Conservation (phyloP, 2,888 invertebrate species). For the Mythimna ferrago region DNA sequence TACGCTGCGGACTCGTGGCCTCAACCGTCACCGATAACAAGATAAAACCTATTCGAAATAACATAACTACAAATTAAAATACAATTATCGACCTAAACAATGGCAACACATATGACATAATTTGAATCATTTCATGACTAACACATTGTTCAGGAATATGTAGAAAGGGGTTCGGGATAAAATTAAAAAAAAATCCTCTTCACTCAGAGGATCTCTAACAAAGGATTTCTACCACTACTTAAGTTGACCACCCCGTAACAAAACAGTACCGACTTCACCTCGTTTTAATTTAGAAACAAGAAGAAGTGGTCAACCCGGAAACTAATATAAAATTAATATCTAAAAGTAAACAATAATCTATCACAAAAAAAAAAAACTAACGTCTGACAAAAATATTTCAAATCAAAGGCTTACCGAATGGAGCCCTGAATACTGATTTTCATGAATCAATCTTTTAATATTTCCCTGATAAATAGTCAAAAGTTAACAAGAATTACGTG, state of each 20-base stretch:
- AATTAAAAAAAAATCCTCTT: slow-evolving; percentile 54
- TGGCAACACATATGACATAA: slow-evolving; percentile 87
- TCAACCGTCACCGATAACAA: slow-evolving; percentile 75
- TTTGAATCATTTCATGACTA: slow-evolving; percentile 83
- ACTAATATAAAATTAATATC: slow-evolving; percentile 75
- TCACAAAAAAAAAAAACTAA: slow-evolving; percentile 81
- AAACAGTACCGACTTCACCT: slow-evolving; percentile 47
- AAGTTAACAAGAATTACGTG: slow-evolving; percentile 54
- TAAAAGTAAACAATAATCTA: slow-evolving; percentile 84
- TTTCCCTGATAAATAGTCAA: slow-evolving; percentile 51
- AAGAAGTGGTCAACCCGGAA: slow-evolving; percentile 65
- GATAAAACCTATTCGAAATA: slow-evolving; percentile 79
- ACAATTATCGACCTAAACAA: slow-evolving; percentile 84
- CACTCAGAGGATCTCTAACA: slow-evolving; percentile 51
- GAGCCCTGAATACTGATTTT: slow-evolving; percentile 73
- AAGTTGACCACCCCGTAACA: slow-evolving; percentile 56
- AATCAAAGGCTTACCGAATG: slow-evolving; percentile 62
- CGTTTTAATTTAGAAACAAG: slow-evolving; percentile 60
- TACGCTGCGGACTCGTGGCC: slow-evolving; percentile 65
- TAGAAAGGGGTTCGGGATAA: slow-evolving; percentile 47
- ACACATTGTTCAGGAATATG: slow-evolving; percentile 82
- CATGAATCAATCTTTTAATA: slow-evolving; percentile 54
- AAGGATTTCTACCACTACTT: slow-evolving; percentile 55
- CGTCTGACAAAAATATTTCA: slow-evolving; percentile 70
- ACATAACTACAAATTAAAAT: slow-evolving; percentile 75